These are phyloP conservation scores for Sula dactylatra DNA, from an alignment of 2,113 vertebrate genomes.

Conservation along the genomic window DNA sequence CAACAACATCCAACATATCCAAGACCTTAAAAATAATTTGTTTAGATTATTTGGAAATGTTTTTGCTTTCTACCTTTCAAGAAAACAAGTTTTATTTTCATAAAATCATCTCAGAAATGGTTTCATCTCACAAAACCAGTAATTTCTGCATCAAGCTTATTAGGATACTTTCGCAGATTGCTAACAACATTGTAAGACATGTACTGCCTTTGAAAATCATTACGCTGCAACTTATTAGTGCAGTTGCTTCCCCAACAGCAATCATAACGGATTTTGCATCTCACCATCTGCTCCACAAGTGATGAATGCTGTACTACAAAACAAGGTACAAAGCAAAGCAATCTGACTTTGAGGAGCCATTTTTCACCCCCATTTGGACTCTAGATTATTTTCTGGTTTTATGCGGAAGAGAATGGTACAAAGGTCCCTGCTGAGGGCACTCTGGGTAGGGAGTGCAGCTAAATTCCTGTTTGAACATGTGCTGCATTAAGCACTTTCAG, in stretches of 20 bases:
- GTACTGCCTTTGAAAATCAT: neutral
- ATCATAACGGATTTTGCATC: neutral
- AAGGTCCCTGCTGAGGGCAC: neutral
- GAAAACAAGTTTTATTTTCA: neutral
- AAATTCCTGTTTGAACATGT: neutral
- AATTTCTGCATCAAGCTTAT: neutral
- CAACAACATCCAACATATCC: neutral
- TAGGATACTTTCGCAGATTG: neutral
- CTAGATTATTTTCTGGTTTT: neutral
- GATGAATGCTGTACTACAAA: neutral
- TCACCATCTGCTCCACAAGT: neutral
- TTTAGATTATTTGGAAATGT: neutral
- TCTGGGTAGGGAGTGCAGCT: neutral
- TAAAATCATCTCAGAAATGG: neutral
- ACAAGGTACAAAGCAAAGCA: neutral
- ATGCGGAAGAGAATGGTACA: neutral
- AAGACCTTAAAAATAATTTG: neutral
- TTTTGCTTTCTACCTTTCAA: neutral
- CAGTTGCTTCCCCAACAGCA: neutral
- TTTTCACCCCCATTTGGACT: rapidly evolving
- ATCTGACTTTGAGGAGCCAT: neutral
- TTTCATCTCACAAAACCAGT: neutral
- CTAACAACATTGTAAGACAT: neutral
- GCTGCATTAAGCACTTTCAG: neutral
- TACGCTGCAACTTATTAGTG: neutral